phyloP scores from a whole-genome alignment of 2,888 invertebrate species.

The Drosophila mimetica region DNA sequence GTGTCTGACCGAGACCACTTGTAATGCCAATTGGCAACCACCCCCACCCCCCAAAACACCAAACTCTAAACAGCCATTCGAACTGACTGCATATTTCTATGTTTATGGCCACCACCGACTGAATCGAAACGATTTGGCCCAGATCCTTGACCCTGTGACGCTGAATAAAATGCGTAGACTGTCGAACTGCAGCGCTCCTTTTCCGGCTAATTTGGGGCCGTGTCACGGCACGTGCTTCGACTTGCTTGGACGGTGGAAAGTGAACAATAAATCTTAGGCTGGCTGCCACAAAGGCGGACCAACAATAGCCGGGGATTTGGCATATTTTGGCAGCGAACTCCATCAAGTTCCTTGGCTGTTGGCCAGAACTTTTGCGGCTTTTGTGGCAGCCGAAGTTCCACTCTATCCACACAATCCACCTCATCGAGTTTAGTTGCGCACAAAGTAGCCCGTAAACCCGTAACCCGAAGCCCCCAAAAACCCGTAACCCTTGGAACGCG shows the following conservation, averaged over 20 bases:
- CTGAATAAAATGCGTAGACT: conserved; percentile 11
- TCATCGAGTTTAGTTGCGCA: conserved; percentile 28
- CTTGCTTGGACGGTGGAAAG: conserved; percentile 8
- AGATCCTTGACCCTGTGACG: conserved; percentile 54
- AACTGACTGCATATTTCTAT: conserved; percentile 70
- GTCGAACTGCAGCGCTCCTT: background rate
- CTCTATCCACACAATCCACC: conserved; percentile 1
- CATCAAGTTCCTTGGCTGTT: conserved; percentile 61
- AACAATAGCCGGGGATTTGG: conserved; percentile 33
- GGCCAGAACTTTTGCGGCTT: conserved; percentile 52
- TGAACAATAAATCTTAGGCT: conserved; percentile 45
- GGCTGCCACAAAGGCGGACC: conserved; percentile 36
- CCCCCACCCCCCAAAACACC: conserved; percentile 1
- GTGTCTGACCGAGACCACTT: conserved; percentile 59
- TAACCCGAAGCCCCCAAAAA: conserved; percentile 13
- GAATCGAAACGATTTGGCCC: conserved; percentile 5
- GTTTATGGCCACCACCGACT: conserved; percentile 56
- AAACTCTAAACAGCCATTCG: conserved; percentile 35
- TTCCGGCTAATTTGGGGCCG: conserved; percentile 18
- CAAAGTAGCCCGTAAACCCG: conserved; percentile 32
- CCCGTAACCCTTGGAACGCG: conserved; percentile 23
- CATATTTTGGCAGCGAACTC: conserved; percentile 60
- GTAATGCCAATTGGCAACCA: conserved; percentile 59
- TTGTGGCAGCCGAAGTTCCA: conserved; percentile 38
- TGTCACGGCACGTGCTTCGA: conserved; percentile 33